Evolutionary conservation across 2,797 vertebrate species (phyloP), one percentile per base, ranked within the genome.

Genomic region (Danio aesculapii): DNA sequence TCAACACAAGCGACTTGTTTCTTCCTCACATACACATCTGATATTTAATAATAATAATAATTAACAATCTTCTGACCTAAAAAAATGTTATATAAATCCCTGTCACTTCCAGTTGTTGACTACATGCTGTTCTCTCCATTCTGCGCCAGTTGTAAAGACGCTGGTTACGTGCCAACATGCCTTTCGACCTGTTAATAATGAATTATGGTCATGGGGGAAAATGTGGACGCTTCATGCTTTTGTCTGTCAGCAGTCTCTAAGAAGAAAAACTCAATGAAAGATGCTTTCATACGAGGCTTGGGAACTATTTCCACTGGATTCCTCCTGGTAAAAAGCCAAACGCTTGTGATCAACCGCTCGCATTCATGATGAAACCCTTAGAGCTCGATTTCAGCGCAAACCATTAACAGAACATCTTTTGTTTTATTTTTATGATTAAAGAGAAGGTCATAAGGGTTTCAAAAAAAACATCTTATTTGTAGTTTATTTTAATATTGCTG

Each of bases 301-400:
- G 74, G 61, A 76, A 76, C 44, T 39, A 10, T 63, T 75, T 50
- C 47, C 59, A 43, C 58, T 63, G 64, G 59, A 63, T 21, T 19
- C 41, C n/a, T 52, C 57, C 58, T 47, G 75, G 75, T 19, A 47
- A 19, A 57, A 47, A 5, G 39, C 75, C 63, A 58, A n/a, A 39
- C 4, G 9, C 75, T 57, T 5, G 52, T 67, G 63, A 77, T 47
- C 63, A 77, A 67, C 62, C 10, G 9, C 10, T 77, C 2, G 62
- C n/a, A 30, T 52, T 39, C 52, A 12, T 67, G 41, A 55, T 67
- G 4, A 67, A 47, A 17, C 30, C 21, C 2, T n/a, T 43, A 2
- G 14, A 30, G 30, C 21, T n/a, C 9, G 16, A 14, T 49, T 61
- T 47, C 8, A n/a, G 17, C 5, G 17, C n/a, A 21, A 39, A 16